Base-by-base conservation (phyloP, 2,797 vertebrate species). In the Pangasius djambal region DNA sequence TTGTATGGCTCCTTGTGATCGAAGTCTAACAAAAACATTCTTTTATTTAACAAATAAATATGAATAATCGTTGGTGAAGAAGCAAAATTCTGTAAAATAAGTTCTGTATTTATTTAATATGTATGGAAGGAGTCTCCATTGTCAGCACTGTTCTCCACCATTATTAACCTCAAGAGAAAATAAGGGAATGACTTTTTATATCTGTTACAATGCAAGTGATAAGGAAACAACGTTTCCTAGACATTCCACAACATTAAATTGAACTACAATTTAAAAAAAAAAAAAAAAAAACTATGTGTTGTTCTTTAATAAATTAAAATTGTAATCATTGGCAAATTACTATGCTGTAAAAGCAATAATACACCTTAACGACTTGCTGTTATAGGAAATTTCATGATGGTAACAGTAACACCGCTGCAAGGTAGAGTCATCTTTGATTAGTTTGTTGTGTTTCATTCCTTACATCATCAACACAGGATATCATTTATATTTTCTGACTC, bases 401-500 rank as follows among this genome's bases (percentile, higher is more conserved):
- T 55, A 61, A 78, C 25, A 44, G 18, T 37, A 10, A 2, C 28
- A 18, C 13, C 0, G 15, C 37, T 16, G 28, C 15, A 31, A 48
- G 25, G 10, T 48, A 25, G 9, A 34, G 34, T 28, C 55, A 44
- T 65, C 37, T 65, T 18, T 59, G 18, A 63, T n/a, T 28, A 44
- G 18, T 59, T 37, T 59, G 4, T 82, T 59, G 6, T 37, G 31
- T 25, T 85, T 85, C 9, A 37, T 22, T 37, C 5, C 65, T 52
- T 70, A 52, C 88, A 77, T 63, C 65, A 79, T 86, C 86, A 74
- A 13, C 48, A 88, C 40, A 6, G 10, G 34, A 88, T 88, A 84
- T 90, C 82, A 87, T 90, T 87, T 90, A 84, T 88, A 90, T 88
- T 92, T 83, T 57, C 55, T 70, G 70, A 86, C 86, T 86, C 89